Conservation (phyloP, 2,797 vertebrate species). For the Pitangus sulphuratus region DNA sequence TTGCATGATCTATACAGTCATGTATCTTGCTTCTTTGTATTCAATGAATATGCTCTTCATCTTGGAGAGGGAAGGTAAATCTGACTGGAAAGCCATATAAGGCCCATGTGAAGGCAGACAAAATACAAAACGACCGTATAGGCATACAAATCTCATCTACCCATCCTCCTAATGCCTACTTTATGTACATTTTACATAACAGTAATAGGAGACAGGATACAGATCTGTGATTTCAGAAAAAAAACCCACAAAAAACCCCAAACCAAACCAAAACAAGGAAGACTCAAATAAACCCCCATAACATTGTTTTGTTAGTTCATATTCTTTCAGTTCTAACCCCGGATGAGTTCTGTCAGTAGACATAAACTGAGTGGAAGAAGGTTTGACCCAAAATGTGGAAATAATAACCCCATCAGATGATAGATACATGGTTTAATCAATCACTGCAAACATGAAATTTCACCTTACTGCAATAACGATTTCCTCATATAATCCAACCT, state of each 20-base stretch:
- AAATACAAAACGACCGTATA: rapidly evolving
- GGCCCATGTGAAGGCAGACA: not conserved
- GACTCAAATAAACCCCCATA: not conserved
- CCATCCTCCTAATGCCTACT: not conserved
- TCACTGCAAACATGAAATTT: conserved; percentile 10
- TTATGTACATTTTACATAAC: not conserved
- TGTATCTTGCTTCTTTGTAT: not conserved
- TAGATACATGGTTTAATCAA: not conserved
- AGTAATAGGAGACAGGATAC: not conserved
- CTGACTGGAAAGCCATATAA: not conserved
- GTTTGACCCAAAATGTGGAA: not conserved
- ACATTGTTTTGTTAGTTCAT: not conserved
- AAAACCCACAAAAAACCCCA: too few relatives aligned
- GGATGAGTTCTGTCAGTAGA: not conserved
- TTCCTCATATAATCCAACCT: not conserved
- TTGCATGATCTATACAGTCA: not conserved
- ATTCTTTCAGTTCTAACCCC: not conserved
- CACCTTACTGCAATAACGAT: not conserved
- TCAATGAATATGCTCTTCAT: not conserved
- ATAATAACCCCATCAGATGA: not conserved
- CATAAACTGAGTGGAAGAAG: not conserved
- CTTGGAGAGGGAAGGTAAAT: not conserved
- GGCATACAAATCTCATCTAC: not conserved
- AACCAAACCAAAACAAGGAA: too few relatives aligned
- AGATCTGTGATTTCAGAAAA: not conserved